Percentiles rank a stretch among this genome's conserved stretches.
Evolutionary conservation across 2,113 vertebrate genomes (phyloP).

Genomic region (Cryptotis parvus): DNA sequence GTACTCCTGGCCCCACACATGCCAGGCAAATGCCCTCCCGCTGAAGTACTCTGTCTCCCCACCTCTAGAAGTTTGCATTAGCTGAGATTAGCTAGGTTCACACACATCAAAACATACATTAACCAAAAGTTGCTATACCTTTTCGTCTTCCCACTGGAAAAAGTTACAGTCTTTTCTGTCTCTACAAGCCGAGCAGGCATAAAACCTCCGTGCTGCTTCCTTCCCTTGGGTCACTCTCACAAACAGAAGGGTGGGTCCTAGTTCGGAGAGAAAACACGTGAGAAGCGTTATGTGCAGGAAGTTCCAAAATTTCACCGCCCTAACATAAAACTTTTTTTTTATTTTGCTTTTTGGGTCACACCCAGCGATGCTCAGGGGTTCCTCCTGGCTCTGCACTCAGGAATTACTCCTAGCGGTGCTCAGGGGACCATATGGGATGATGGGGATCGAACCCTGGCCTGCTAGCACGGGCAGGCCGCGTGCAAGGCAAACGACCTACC

Average conservation of each 20-base stretch:
- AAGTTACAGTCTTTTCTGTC: conserved; percentile 96
- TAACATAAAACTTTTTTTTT: conserved; percentile 7
- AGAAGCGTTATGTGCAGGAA: background rate
- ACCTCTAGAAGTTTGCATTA: background rate
- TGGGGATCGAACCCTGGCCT: too few relatives aligned
- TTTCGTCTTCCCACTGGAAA: conserved; percentile 97
- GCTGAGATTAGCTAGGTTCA: background rate
- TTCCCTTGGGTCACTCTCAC: conserved; percentile 86
- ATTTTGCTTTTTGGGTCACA: too few relatives aligned
- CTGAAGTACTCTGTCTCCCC: too few relatives aligned
- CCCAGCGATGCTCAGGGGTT: too few relatives aligned
- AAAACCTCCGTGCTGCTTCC: conserved; percentile 90
- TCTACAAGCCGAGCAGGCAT: conserved; percentile 96
- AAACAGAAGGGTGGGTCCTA: conserved; percentile 95
- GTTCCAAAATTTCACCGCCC: background rate
- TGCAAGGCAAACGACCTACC: too few relatives aligned
- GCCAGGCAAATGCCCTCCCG: too few relatives aligned
- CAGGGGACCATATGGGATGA: too few relatives aligned
- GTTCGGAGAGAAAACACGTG: background rate
- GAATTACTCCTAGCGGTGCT: too few relatives aligned
- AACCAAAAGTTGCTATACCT: conserved; percentile 86
- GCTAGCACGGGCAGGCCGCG: too few relatives aligned
- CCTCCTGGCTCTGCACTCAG: too few relatives aligned
- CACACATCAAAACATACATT: too few relatives aligned
- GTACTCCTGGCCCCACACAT: too few relatives aligned